Conservation (phyloP, 2,113 vertebrate genomes). For the Megaceryle maxima region DNA sequence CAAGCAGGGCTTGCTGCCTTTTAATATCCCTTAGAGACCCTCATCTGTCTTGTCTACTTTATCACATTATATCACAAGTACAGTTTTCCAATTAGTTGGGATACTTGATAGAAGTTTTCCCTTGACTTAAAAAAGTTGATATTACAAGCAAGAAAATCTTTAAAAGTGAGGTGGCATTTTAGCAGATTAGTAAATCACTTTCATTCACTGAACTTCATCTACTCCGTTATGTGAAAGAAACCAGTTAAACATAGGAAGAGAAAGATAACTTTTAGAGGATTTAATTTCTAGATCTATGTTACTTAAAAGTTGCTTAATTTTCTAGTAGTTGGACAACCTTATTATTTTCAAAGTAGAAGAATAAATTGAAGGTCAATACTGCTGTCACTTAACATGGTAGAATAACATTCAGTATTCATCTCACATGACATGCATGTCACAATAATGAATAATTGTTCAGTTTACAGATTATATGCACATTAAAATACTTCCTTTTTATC, state of each 20-base stretch:
- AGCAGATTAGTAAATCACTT: not conserved
- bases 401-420: not conserved
- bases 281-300: not conserved
- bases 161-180: conserved; percentile 1
- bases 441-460: not conserved
- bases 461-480: not conserved
- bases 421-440: not conserved
- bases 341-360: not conserved
- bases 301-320: not conserved
- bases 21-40: conserved; percentile 15
- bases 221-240: not conserved
- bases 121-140: not conserved
- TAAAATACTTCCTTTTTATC: not conserved
- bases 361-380: not conserved
- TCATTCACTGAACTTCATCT: conserved; percentile 7
- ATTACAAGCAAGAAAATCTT: not conserved
- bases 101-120: not conserved
- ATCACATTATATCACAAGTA: conserved; percentile 18
- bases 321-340: not conserved
- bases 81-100: conserved; percentile 39
- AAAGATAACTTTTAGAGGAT: not conserved
- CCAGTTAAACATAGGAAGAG: not conserved
- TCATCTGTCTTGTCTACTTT: conserved; percentile 1
- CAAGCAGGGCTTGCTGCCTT: conserved; percentile 29
- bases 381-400: not conserved